Evolutionary conservation across 2,797 vertebrate species (phyloP).

Genomic region (Anabas testudineus): DNA sequence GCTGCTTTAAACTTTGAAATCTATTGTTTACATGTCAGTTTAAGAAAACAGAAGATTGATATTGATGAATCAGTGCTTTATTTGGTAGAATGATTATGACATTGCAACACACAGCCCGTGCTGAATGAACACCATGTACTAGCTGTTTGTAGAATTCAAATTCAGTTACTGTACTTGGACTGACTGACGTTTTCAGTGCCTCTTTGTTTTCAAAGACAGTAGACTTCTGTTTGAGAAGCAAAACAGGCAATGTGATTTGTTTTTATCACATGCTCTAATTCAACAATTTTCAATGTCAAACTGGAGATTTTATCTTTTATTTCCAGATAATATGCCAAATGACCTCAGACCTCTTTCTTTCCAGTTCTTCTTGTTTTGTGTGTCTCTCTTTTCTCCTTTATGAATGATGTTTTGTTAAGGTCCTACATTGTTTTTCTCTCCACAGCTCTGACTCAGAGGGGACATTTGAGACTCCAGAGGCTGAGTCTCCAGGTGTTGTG

Average conservation of each 20-base stretch:
- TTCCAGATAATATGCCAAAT: background rate
- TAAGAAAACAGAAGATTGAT: conserved; percentile 33
- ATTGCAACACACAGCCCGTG: background rate
- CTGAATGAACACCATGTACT: background rate
- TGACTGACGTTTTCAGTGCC: conserved; percentile 4
- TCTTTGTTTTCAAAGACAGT: conserved; percentile 29
- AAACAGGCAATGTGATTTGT: conserved; percentile 1
- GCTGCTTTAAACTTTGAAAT: conserved; percentile 40
- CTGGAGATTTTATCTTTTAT: background rate
- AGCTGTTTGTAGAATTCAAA: background rate
- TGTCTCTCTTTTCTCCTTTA: background rate
- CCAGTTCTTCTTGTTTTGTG: background rate
- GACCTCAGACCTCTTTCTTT: too few relatives aligned
- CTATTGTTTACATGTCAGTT: conserved; percentile 49
- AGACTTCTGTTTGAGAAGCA: conserved; percentile 18
- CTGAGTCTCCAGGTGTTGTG: conserved; percentile 86
- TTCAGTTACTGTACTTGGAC: background rate
- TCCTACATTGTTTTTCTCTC: conserved; percentile 38
- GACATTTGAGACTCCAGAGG: conserved; percentile 92
- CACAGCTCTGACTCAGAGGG: conserved; percentile 95
- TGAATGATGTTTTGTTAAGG: background rate
- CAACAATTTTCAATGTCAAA: background rate
- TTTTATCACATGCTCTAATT: conserved; percentile 24
- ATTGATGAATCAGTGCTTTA: conserved; percentile 23
- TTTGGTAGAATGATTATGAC: conserved; percentile 1